phyloP scores from a whole-genome alignment of 2,113 vertebrate species.

The Oplegnathus fasciatus region DNA sequence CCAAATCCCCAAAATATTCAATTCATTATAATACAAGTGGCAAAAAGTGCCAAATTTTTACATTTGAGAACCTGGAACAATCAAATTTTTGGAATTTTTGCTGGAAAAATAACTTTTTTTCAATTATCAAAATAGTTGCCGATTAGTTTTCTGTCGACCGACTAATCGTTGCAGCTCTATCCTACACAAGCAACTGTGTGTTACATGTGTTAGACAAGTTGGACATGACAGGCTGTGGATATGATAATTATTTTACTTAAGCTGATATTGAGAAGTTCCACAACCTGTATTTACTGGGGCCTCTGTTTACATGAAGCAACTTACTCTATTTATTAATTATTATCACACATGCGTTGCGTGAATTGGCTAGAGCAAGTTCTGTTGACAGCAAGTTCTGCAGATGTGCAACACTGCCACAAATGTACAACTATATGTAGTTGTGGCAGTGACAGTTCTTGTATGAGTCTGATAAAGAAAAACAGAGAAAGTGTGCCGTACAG shows the following conservation, averaged over 20 bases:
- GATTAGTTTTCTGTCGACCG: too few relatives aligned
- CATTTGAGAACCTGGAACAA: too few relatives aligned
- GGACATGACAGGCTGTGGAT: background rate
- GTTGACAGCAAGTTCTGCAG: background rate
- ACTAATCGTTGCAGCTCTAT: too few relatives aligned
- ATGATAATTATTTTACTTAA: conserved; percentile 15
- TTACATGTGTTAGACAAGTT: background rate
- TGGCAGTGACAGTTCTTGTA: background rate
- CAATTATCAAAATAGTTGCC: too few relatives aligned
- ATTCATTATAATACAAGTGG: too few relatives aligned
- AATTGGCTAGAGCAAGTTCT: background rate
- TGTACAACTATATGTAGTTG: background rate
- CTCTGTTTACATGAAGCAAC: background rate
- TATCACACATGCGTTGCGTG: background rate
- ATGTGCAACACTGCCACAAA: background rate
- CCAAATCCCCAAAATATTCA: too few relatives aligned
- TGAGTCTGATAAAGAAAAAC: background rate
- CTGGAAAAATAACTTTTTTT: too few relatives aligned
- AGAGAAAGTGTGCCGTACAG: background rate
- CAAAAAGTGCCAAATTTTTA: too few relatives aligned
- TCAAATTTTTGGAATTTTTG: too few relatives aligned
- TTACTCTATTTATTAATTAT: background rate
- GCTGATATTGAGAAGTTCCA: background rate
- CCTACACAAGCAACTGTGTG: background rate
- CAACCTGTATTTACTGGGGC: background rate